Conservation (phyloP, 2,113 vertebrate genomes). For the Xyrauchen texanus region DNA sequence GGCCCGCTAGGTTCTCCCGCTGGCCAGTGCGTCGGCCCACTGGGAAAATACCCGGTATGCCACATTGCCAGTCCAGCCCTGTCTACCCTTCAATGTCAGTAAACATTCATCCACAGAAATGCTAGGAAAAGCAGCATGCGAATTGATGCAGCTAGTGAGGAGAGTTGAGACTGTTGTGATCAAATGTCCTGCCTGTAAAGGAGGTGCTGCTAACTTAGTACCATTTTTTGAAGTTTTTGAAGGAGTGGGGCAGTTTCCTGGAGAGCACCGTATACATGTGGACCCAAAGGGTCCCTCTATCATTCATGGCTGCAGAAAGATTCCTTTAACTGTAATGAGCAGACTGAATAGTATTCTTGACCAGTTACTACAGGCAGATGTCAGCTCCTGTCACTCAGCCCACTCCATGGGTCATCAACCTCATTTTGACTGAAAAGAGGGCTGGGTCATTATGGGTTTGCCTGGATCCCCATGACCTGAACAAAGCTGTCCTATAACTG, state of each 20-base stretch:
- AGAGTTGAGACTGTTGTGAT: background rate
- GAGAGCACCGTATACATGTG: constrained; percentile 13
- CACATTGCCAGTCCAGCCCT: no score
- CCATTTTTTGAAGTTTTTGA: constrained; percentile 13
- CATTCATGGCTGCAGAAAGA: constrained; percentile 34
- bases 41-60: no score
- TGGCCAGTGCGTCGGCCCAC: no score
- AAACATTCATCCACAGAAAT: no score
- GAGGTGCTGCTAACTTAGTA: constrained; percentile 3
- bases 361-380: constrained; percentile 2
- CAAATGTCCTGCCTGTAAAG: background rate
- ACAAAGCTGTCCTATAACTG: no score
- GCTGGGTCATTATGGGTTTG: no score
- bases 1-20: no score
- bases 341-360: background rate
- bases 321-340: constrained; percentile 1
- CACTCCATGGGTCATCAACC: background rate
- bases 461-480: no score
- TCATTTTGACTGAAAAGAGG: background rate
- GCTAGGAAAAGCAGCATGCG: no score
- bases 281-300: constrained; percentile 19
- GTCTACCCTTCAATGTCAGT: no score
- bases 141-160: no score
- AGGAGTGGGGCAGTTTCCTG: constrained; percentile 13
- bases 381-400: background rate